Evolutionary conservation across 1,140 invertebrate genomes (phyloP).

Genomic region (Cydia fagiglandana): DNA sequence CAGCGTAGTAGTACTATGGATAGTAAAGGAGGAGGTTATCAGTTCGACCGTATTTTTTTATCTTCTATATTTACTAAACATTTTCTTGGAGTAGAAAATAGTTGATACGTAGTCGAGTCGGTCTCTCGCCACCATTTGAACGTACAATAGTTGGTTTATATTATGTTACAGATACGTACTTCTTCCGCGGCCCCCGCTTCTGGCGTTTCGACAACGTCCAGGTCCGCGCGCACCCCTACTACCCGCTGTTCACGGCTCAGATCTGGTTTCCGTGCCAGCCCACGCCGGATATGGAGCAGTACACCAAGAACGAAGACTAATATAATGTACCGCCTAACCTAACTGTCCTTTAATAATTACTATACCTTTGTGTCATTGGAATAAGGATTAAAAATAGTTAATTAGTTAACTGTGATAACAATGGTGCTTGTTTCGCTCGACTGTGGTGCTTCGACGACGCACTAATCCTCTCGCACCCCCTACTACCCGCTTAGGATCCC

Average conservation of each 20-base stretch:
- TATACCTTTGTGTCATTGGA: background rate
- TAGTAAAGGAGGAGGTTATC: no score
- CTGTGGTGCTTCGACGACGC: no score
- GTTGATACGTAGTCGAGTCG: no score
- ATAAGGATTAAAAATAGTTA: background rate
- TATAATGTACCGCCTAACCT: background rate
- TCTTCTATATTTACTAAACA: no score
- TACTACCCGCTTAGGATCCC: no score
- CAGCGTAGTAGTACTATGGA: no score
- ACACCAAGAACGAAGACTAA: conserved; percentile 59
- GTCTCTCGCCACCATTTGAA: no score
- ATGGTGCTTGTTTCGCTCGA: no score
- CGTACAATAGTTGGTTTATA: background rate
- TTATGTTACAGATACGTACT: conserved; percentile 78
- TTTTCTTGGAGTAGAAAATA: no score
- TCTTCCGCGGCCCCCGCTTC: conserved; percentile 82
- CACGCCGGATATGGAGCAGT: conserved; percentile 64
- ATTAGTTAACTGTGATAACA: no score
- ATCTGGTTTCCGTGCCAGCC: conserved; percentile 83
- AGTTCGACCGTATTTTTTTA: no score
- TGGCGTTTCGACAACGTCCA: conserved; percentile 83
- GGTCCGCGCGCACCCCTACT: conserved; percentile 75
- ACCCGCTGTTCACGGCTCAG: conserved; percentile 79
- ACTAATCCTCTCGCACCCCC: no score
- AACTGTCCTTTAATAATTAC: background rate